Evolutionary conservation across 2,113 vertebrate species (phyloP), one percentile per base, ranked within the genome.

Genomic region (Toxotes jaculatrix): DNA sequence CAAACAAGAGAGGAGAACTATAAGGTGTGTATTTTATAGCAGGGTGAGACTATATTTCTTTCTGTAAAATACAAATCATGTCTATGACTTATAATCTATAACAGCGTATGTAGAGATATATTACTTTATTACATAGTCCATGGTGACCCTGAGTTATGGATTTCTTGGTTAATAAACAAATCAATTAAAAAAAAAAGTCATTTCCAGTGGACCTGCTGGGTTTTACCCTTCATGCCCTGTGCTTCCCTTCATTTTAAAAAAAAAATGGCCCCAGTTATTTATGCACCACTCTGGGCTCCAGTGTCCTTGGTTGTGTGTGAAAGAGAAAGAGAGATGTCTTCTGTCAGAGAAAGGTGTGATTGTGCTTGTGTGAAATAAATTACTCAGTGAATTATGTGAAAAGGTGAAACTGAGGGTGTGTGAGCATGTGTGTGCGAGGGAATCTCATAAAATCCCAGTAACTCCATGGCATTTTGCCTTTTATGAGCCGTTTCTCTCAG

Each of bases 241-340:
- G 79, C 57, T 61, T 74, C 67, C 47, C 19, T 45, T 84, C 67
- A 49, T 70, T 82, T 73, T 71, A 88, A 68, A 27, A 27, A 27
- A 27, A 27, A 27, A 90, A 91, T 79, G 81, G 69, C 79, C 49
- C 31, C 62, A 0, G 32, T 80, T 84, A 85, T 80, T 86, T 83
- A 87, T 66, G 74, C 76, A 71, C 32, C 78, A 64, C 73, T 49
- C 51, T 64, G 68, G 90, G 70, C 63, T 70, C 16, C 1, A 1
- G 43, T 63, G 91, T 89, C 89, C 90, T 91, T 90, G 84, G 65
- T 43, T 57, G 68, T 38, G 64, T 53, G 43, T 42, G 32, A 68
- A 43, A 49, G 42, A 32, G 63, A 31, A 23, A 38, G 36, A 38
- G 70, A 76, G 77, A 79, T 59, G 62, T 64, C 66, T 77, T 71